Evolutionary conservation across 2,113 vertebrate species (phyloP).

Genomic region (Chlorodrepanis virens): DNA sequence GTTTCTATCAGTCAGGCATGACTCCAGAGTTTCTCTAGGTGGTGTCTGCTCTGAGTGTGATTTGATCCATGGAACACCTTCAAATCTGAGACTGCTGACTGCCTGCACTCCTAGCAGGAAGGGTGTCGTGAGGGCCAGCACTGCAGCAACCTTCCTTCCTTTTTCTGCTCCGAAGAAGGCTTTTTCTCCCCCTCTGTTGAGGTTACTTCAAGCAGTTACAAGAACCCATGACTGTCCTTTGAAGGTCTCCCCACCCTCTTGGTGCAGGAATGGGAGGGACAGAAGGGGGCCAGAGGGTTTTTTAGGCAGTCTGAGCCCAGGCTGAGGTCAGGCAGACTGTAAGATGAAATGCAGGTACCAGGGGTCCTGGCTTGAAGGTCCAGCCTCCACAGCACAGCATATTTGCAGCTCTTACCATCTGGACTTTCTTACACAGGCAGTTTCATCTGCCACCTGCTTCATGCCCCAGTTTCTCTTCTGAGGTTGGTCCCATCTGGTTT

Average conservation of each 20-base stretch:
- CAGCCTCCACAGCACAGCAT: not conserved
- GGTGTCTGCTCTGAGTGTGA: not conserved
- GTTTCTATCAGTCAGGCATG: not conserved
- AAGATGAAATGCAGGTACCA: not conserved
- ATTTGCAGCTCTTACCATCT: not conserved
- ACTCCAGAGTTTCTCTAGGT: not conserved
- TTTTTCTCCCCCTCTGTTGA: not conserved
- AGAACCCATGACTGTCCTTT: not conserved
- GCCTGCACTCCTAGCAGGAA: not conserved
- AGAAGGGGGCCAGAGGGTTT: not conserved
- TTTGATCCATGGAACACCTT: not conserved
- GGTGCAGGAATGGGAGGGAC: not conserved
- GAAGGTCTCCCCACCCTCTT: not conserved
- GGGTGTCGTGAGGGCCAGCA: accelerated
- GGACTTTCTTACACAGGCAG: not conserved
- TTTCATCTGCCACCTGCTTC: not conserved
- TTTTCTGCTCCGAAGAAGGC: not conserved
- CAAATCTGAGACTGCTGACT: not conserved
- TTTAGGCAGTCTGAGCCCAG: not conserved
- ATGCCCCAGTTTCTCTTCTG: not conserved
- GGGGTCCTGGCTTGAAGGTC: not conserved
- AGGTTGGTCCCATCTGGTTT: not conserved
- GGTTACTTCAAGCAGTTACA: not conserved
- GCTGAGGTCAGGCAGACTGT: not conserved
- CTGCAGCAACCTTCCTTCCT: not conserved